Conservation (phyloP, 2,113 vertebrate species). For the Mystacornis crossleyi region DNA sequence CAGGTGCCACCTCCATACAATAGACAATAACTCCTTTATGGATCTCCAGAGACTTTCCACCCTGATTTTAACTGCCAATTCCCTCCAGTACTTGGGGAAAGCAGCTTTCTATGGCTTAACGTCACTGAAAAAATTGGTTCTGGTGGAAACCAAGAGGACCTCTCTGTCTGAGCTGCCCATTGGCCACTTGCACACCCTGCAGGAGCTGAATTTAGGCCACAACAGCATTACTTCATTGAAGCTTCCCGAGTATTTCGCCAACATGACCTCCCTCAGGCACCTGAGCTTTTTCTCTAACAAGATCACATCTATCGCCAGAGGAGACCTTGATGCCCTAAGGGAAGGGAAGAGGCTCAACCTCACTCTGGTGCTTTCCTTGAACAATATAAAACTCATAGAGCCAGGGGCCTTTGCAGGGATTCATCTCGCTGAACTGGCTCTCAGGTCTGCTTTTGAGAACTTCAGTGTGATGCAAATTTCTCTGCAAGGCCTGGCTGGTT, state of each 20-base stretch:
- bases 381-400: slow-evolving; percentile 74
- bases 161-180: slow-evolving; percentile 72
- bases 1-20: slow-evolving; percentile 72
- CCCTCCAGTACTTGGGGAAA: slow-evolving; percentile 47
- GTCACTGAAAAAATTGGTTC: slow-evolving; percentile 66
- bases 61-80: slow-evolving; percentile 79
- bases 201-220: slow-evolving; percentile 74
- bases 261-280: slow-evolving; percentile 40
- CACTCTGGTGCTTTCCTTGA: slow-evolving; percentile 76
- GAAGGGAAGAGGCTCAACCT: slow-evolving; percentile 48
- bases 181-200: slow-evolving; percentile 62
- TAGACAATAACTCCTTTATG: slow-evolving; percentile 72
- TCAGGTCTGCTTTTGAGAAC: slow-evolving; percentile 73
- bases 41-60: slow-evolving; percentile 67
- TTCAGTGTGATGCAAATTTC: slow-evolving; percentile 17
- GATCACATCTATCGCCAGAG: slow-evolving; percentile 61
- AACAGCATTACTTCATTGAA: slow-evolving; percentile 72
- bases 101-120: slow-evolving; percentile 65
- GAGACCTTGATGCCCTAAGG: slow-evolving; percentile 65
- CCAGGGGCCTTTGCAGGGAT: slow-evolving; percentile 65
- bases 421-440: slow-evolving; percentile 58
- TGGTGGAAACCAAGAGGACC: slow-evolving; percentile 62
- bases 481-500: slow-evolving; percentile 71
- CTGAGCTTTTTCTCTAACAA: slow-evolving; percentile 71
- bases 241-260: slow-evolving; percentile 71